Evolutionary conservation across 2,888 invertebrate species (phyloP), one percentile per base, ranked within the genome.

Genomic region (Caenorhabditis uteleia): DNA sequence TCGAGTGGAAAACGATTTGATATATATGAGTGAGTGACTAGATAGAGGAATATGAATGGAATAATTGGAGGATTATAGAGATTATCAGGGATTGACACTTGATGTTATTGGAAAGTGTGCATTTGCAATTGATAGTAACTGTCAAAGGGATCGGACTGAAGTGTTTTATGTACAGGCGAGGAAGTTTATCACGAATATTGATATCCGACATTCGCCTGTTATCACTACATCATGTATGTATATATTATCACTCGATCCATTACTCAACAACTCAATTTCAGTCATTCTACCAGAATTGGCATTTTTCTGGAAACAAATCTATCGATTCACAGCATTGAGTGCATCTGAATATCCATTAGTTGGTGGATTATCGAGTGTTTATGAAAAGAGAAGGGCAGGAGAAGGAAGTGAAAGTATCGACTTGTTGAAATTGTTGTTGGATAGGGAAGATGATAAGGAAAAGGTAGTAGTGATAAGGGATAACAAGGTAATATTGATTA

Each of bases 21-120:
- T 54, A 76, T 76, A 42, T 76, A 76, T 53, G 70, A 71, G 75
- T 77, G 45, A 53, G 73, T 51, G 10, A 23, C n/a, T 5, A 33
- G 25, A 34, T n/a, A 21, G n/a, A 14, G 16, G 14, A 21, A 33
- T 42, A 47, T 47, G 7, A 27, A 10, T 43, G 18, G 16, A 27
- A 21, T 7, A 14, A 10, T n/a, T 34, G 8, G n/a, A 7, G n/a
- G 5, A 5, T 34, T 71, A 42, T 47, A 77, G 77, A 10, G 78
- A 78, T 43, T 72, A 74, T 38, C 78, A 78, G 70, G 78, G 74
- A 7, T 55, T 78, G 14, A 76, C 78, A 1, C 62, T 78, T 48
- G 77, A 78, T 38, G 73, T 77, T 14, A 78, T 77, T 26, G 77
- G 73, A 38, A 58, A 72, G 27, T 70, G 70, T 38, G 78, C 77